Base-by-base conservation (phyloP, 2,797 vertebrate species). In the Hyperoplus immaculatus region DNA sequence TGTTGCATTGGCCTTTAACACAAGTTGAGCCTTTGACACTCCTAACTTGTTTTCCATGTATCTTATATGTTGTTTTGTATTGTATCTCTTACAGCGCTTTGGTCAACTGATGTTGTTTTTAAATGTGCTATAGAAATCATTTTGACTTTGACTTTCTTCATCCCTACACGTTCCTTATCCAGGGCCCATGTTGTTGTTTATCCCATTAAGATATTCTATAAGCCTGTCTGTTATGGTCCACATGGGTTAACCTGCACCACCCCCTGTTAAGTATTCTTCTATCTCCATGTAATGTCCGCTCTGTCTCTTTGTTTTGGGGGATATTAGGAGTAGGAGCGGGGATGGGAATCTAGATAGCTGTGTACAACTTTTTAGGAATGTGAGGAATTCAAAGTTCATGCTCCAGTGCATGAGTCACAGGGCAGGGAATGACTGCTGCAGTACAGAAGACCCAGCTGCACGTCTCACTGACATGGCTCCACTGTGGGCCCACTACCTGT, bases 401-500 rank as follows among this genome's bases (percentile, higher is more conserved):
- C 36, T 62, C 21, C 60, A 42, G 61, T 56, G 54, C 42, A 41
- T 54, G 43, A 67, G 58, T 54, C 46, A 51, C 38, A 7, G 14
- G 2, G 39, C 47, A 39, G 39, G 66, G 4, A 10, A 5, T 11
- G 8, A 3, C 29, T 56, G 58, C 53, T 59, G 45, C 59, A 14
- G 39, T 43, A 5, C 41, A 1, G 50, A 71, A 69, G 47, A 5
- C 49, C 45, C 47, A 41, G 51, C 8, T 38, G 56, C 29, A 50
- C 49, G 2, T 63, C 56, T 55, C 15, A 54, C 11, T 3, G 41
- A 9, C 16, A 51, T 6, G 51, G 45, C 51, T 65, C 29, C 53
- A 77, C 72, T 70, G 66, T 69, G 72, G 81, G 74, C 72, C 77
- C 69, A 66, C 78, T 80, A 71, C 64, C 66, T 78, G 73, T 82